These are phyloP conservation scores for Macrostomum lignano DNA, from an alignment of 1,140 invertebrate species.

Conservation along the genomic window DNA sequence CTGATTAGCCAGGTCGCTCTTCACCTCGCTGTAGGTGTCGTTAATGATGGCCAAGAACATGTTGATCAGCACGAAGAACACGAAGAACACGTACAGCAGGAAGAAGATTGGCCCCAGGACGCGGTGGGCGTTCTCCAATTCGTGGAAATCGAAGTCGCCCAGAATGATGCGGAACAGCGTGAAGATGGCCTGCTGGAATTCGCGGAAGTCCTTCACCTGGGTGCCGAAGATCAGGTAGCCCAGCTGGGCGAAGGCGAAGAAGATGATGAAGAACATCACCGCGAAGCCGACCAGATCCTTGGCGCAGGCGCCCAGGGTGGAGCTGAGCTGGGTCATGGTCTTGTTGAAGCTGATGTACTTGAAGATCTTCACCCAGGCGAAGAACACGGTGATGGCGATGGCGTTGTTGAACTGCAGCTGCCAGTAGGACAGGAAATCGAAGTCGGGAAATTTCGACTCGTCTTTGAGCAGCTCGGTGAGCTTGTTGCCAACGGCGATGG, in stretches of 20 bases:
- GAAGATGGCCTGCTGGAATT: constrained; percentile 23
- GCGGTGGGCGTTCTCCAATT: constrained; percentile 39
- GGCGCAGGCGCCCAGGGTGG: constrained; percentile 10
- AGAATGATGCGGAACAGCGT: constrained; percentile 45
- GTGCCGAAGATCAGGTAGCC: constrained; percentile 32
- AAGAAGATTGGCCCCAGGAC: constrained; percentile 50
- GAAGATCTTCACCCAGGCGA: constrained; percentile 10
- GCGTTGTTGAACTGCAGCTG: constrained; percentile 9
- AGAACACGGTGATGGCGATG: constrained; percentile 8
- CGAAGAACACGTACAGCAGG: constrained; percentile 44
- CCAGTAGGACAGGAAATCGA: constrained; percentile 8
- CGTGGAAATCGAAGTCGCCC: constrained; percentile 46
- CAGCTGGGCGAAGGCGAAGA: constrained; percentile 20
- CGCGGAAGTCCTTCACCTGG: constrained; percentile 10
- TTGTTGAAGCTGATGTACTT: constrained; percentile 4
- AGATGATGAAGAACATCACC: constrained; percentile 9
- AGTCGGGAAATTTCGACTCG: constrained; percentile 6
- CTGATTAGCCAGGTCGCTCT: not conserved
- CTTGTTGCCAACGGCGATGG: constrained; percentile 10
- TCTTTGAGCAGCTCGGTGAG: constrained; percentile 7
- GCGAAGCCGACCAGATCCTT: constrained; percentile 7
- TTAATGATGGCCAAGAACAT: constrained; percentile 59
- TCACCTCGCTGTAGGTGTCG: constrained; percentile 27
- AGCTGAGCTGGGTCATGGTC: constrained; percentile 8
- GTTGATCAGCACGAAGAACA: constrained; percentile 51